phyloP scores from a whole-genome alignment of 2,888 invertebrate species.

The Dolichopus griseipennis region DNA sequence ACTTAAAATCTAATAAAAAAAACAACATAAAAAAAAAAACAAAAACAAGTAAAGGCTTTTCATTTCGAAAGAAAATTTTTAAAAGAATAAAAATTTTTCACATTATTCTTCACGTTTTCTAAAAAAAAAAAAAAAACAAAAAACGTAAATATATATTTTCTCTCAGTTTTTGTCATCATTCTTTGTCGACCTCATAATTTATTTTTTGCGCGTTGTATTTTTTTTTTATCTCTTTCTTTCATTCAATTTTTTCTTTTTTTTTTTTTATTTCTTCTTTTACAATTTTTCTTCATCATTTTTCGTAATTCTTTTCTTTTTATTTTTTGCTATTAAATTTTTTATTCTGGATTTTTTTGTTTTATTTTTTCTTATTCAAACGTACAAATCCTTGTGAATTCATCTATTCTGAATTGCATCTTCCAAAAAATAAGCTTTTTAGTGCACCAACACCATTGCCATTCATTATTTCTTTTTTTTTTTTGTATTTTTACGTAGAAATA shows the following conservation, averaged over 20 bases:
- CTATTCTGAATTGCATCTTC: neutral
- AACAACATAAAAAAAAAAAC: neutral
- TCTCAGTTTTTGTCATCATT: neutral
- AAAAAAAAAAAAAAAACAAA: no score
- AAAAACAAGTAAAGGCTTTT: neutral
- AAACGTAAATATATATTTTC: conserved; percentile 3
- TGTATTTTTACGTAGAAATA: no score
- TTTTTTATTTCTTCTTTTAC: no score
- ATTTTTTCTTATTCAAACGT: neutral
- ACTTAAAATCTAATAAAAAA: neutral
- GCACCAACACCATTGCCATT: neutral
- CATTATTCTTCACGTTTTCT: conserved; percentile 1
- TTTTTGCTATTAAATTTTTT: no score
- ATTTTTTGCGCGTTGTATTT: neutral
- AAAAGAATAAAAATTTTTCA: conserved; percentile 4
- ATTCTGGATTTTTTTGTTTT: neutral
- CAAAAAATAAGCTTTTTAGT: neutral
- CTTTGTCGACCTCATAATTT: conserved; percentile 6
- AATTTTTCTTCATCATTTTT: no score
- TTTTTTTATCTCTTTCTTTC: neutral
- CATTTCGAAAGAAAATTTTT: neutral
- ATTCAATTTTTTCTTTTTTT: no score
- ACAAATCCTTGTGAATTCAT: conserved; percentile 2
- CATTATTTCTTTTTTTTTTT: neutral
- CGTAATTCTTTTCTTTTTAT: neutral